These are phyloP conservation scores for Drosophila persimilis DNA, from an alignment of 1,140 invertebrate species.

Conservation along the genomic window DNA sequence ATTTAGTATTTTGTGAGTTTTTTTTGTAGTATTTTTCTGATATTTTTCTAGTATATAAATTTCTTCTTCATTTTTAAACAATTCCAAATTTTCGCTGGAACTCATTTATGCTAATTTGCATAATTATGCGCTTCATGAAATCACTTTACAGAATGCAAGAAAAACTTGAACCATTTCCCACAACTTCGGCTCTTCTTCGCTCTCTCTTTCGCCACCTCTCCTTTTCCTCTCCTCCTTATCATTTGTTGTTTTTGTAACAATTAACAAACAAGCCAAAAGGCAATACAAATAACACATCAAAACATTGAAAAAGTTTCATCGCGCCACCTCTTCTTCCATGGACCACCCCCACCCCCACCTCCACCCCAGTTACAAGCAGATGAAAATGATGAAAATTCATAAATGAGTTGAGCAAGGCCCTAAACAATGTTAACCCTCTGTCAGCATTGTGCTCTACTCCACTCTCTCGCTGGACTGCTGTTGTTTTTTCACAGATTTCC, in stretches of 20 bases:
- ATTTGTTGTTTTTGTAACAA: constrained; percentile 66
- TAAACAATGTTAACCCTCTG: not conserved
- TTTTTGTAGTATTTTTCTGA: no score
- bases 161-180: constrained; percentile 58
- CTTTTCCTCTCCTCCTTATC: constrained; percentile 36
- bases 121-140: constrained; percentile 82
- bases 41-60: not conserved
- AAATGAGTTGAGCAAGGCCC: constrained; percentile 50
- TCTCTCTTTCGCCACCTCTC: constrained; percentile 6
- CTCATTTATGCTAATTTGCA: constrained; percentile 82
- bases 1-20: not conserved
- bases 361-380: not conserved
- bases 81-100: constrained; percentile 35
- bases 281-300: constrained; percentile 78
- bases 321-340: not conserved
- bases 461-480: not conserved
- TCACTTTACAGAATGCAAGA: constrained; percentile 70
- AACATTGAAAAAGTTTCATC: constrained; percentile 74
- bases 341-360: not conserved
- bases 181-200: constrained; percentile 22
- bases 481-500: not conserved
- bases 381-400: constrained; percentile 72
- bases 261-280: constrained; percentile 74
- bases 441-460: constrained; percentile 6
- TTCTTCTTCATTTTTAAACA: constrained; percentile 18